Evolutionary conservation across 2,797 vertebrate genomes (phyloP).

Genomic region (Myotis findleyi): DNA sequence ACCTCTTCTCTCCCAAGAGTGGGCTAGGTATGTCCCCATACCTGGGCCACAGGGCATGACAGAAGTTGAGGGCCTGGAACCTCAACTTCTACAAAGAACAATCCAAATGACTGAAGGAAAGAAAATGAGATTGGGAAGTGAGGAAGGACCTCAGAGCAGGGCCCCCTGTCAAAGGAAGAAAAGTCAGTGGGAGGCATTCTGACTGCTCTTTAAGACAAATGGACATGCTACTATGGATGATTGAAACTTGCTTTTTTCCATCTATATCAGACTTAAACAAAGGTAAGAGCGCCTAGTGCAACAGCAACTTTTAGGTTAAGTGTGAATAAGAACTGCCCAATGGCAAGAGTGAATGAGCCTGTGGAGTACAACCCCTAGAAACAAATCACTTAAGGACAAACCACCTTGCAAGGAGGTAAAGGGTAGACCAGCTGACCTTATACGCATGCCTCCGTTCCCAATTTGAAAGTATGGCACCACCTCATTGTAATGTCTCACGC

Average conservation of each 20-base stretch:
- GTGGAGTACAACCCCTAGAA: not conserved
- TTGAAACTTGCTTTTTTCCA: not conserved
- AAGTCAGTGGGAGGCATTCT: not conserved
- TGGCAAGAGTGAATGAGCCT: not conserved
- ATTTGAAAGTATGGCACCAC: not conserved
- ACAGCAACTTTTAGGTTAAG: constrained; percentile 15
- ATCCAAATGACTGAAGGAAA: not conserved
- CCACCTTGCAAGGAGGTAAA: not conserved
- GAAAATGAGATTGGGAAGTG: not conserved
- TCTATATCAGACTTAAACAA: constrained; percentile 31
- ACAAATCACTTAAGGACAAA: not conserved
- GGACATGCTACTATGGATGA: not conserved
- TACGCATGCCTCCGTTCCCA: not conserved
- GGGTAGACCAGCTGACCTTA: not conserved
- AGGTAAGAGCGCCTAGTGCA: not conserved
- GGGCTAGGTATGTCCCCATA: not conserved
- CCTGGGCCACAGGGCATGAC: not conserved
- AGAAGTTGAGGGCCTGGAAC: not conserved
- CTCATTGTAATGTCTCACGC: not conserved
- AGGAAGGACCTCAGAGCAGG: not conserved
- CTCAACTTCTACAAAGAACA: not conserved
- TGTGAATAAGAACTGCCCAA: not conserved
- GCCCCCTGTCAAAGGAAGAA: not conserved
- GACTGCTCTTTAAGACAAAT: not conserved
- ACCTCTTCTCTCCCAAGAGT: not conserved